Evolutionary conservation across 2,888 invertebrate species (phyloP).

Genomic region (Apocheima hispidaria): DNA sequence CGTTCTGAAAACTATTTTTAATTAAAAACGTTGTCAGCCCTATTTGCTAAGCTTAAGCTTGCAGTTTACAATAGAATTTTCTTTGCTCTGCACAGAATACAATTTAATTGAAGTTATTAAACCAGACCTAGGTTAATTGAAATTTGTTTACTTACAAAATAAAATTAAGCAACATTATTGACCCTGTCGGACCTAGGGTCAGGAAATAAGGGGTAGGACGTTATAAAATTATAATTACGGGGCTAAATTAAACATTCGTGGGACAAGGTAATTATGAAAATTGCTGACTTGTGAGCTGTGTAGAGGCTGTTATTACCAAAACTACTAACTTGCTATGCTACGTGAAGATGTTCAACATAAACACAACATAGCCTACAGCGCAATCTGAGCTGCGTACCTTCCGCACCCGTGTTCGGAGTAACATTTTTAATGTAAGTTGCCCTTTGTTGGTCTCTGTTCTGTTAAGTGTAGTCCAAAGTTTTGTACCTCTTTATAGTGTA

Average conservation of each 20-base stretch:
- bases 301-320: too few relatives aligned
- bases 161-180: slow-evolving; percentile 68
- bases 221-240: slow-evolving; percentile 58
- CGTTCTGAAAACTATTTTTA: background rate
- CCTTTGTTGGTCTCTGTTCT: too few relatives aligned
- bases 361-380: too few relatives aligned
- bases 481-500: too few relatives aligned
- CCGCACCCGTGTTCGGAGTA: too few relatives aligned
- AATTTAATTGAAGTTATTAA: slow-evolving; percentile 83
- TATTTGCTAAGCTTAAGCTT: slow-evolving; percentile 51
- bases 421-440: too few relatives aligned
- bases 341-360: too few relatives aligned
- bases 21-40: slow-evolving; percentile 55
- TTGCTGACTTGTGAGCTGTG: slow-evolving; percentile 30
- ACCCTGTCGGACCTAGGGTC: slow-evolving; percentile 62
- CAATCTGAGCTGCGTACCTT: too few relatives aligned
- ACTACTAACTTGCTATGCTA: too few relatives aligned
- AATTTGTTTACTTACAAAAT: slow-evolving; percentile 72
- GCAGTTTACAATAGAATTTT: slow-evolving; percentile 60
- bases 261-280: slow-evolving; percentile 44
- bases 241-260: slow-evolving; percentile 42
- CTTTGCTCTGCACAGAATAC: slow-evolving; percentile 63
- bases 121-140: slow-evolving; percentile 74
- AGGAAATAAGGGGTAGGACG: slow-evolving; percentile 51
- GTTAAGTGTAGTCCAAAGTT: too few relatives aligned